A percentile compares a stretch with the other conserved stretches of the same genome.
Conservation (phyloP, 1,140 invertebrate species). For the Drosophila miranda region DNA sequence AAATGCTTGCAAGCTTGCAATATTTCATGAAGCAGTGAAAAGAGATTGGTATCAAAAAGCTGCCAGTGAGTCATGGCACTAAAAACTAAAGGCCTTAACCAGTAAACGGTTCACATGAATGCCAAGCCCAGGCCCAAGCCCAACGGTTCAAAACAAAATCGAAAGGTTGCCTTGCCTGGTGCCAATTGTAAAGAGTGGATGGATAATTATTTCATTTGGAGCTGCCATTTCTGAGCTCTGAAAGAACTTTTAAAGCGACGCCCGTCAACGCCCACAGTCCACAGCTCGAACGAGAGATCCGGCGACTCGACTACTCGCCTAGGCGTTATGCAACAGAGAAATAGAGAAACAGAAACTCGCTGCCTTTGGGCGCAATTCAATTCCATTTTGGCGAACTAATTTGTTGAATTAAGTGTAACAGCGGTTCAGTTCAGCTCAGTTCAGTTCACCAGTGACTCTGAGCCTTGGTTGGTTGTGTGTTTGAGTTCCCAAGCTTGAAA, state of each 20-base stretch:
- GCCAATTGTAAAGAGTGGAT: constrained; percentile 25
- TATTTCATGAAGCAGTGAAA: constrained; percentile 10
- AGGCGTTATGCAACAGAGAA: constrained; percentile 14
- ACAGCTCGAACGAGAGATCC: neutral
- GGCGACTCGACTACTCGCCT: constrained; percentile 5
- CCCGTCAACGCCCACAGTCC: constrained; percentile 29
- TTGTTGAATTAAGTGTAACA: constrained; percentile 36
- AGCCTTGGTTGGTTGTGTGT: neutral
- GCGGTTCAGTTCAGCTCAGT: neutral
- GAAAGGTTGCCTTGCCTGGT: constrained; percentile 26
- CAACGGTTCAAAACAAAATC: constrained; percentile 30
- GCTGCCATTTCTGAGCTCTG: constrained; percentile 15
- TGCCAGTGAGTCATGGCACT: constrained; percentile 29
- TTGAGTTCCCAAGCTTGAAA: constrained; percentile 9
- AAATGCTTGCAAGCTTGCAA: neutral
- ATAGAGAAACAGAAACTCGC: neutral
- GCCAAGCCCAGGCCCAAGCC: constrained; percentile 41
- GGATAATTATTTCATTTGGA: constrained; percentile 41
- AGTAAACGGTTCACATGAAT: constrained; percentile 13
- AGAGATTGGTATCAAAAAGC: constrained; percentile 9
- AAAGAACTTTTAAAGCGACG: constrained; percentile 10
- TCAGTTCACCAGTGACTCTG: too few relatives aligned
- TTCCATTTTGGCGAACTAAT: constrained; percentile 40
- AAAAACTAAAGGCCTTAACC: constrained; percentile 9
- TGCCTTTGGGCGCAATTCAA: constrained; percentile 25